Percentiles rank a stretch among this genome's conserved stretches.
phyloP scores from a whole-genome alignment of 2,797 vertebrate species.

The Siniperca scherzeri region DNA sequence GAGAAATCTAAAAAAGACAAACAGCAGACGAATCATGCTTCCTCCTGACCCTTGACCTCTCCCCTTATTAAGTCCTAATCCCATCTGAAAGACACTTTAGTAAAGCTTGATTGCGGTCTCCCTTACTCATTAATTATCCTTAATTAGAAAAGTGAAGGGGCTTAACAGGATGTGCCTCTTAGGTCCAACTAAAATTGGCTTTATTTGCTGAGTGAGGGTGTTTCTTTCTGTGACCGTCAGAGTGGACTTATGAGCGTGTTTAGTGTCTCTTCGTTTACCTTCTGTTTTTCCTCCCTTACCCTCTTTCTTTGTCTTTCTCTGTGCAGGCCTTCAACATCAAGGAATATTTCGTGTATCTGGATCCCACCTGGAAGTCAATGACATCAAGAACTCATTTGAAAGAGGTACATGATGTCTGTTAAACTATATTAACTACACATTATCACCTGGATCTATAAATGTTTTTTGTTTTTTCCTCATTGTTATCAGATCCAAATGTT shows the following conservation, averaged over 20 bases:
- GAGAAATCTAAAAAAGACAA: conserved; percentile 33
- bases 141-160: conserved; percentile 75
- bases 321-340: conserved; percentile 96
- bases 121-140: conserved; percentile 72
- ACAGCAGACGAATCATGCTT: conserved; percentile 63
- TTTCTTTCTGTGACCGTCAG: conserved; percentile 24
- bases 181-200: conserved; percentile 30
- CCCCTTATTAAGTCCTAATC: conserved; percentile 75
- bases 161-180: conserved; percentile 64
- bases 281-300: neutral
- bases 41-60: conserved; percentile 63
- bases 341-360: conserved; percentile 98
- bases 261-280: conserved; percentile 18
- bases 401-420: conserved; percentile 87
- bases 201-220: conserved; percentile 24
- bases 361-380: conserved; percentile 98
- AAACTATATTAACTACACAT: conserved; percentile 31
- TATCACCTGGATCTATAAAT: neutral
- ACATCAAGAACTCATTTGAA: conserved; percentile 99
- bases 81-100: conserved; percentile 63
- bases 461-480: neutral
- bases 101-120: conserved; percentile 59
- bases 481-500: neutral
- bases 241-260: neutral
- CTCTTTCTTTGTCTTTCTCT: conserved; percentile 14